Base-by-base conservation (phyloP, 2,888 invertebrate genomes). In the Drosophila lutescens region DNA sequence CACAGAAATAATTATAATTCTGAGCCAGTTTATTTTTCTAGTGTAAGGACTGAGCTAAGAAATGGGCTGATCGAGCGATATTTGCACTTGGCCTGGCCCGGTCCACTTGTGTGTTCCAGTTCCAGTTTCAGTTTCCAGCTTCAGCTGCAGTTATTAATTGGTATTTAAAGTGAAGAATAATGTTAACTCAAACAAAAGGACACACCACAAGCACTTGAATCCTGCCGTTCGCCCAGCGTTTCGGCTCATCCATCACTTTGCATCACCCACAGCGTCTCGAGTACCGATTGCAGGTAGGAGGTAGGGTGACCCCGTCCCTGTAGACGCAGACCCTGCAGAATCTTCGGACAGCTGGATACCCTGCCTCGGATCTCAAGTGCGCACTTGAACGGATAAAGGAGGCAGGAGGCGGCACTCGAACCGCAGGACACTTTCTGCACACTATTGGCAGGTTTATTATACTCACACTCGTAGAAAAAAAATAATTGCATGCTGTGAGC, bases 401-500 rank as follows among this genome's bases (percentile, higher is more conserved):
- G 72, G 62, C 80, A 70, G 77, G 76, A 75, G 85, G 80, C 78
- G 70, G 66, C 72, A 60, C 72, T 54, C 70, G 77, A 82, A 78
- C 90, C 82, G 77, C 90, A 91, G 91, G 90, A 90, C 85, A 91
- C 89, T 83, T 78, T 86, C 77, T 79, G 72, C 54, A 73, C 74
- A 74, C 76, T 69, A 73, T 76, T 73, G 82, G 77, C 82, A 87
- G 74, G 88, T 89, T 88, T 89, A 88, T 87, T 74, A 89, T 89
- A 85, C 89, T 90, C 89, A 89, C 87, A 88, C 90, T 88, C 68
- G 89, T 65, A 41, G 17, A 30, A 20, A n/a, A 12, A 81, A 88
- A 80, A 90, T 89, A 90, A 88, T 87, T 89, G 90, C 80, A 85
- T 77, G 89, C 89, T 89, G 86, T 80, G 89, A 77, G 86, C 86